Evolutionary conservation across 2,888 invertebrate species (phyloP).

Genomic region (Phlogophora meticulosa): DNA sequence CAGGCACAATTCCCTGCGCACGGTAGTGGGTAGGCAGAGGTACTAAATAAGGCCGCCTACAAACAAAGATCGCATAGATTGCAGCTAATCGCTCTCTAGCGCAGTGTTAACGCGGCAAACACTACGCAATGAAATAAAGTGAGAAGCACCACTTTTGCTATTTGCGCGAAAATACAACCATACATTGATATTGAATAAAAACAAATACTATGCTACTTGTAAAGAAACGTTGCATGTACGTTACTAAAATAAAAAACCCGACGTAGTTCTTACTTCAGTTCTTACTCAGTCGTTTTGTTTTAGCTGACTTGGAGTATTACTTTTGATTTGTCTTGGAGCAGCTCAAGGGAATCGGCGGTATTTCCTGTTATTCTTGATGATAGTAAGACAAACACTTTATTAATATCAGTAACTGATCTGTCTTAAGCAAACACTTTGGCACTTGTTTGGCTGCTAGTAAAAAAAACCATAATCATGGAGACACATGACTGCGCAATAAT

Average conservation of each 20-base stretch:
- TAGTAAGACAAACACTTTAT: no score
- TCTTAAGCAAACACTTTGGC: no score
- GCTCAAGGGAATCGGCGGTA: not conserved
- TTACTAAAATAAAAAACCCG: no score
- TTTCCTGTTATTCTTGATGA: not conserved
- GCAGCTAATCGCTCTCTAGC: conserved; percentile 53
- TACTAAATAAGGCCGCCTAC: conserved; percentile 27
- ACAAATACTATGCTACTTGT: no score
- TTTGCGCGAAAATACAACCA: no score
- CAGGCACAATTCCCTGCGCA: not conserved
- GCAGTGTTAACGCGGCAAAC: conserved; percentile 24
- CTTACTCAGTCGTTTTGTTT: not conserved
- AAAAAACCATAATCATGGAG: no score
- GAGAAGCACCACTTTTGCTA: conserved; percentile 13
- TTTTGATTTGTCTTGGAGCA: not conserved
- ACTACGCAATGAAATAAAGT: not conserved
- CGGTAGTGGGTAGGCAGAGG: not conserved
- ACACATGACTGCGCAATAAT: not conserved
- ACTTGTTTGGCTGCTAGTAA: no score
- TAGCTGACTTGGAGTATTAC: not conserved
- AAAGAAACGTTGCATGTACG: no score
- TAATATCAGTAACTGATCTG: no score
- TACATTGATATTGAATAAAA: no score
- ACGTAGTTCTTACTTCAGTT: no score
- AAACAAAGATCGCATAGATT: conserved; percentile 43